phyloP scores from a whole-genome alignment of 2,888 invertebrate genomes.

The Anticlea derivata region DNA sequence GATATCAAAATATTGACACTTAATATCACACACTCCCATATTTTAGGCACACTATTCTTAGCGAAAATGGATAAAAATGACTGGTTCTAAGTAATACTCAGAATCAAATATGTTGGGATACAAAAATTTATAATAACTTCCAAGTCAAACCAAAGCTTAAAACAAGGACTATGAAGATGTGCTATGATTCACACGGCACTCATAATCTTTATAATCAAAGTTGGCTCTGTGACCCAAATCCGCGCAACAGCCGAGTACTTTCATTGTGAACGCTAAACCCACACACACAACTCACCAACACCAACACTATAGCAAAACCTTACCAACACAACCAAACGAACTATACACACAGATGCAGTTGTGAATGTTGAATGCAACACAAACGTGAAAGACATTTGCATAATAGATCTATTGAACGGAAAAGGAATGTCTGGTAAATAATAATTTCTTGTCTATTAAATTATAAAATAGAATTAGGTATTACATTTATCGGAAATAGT shows the following conservation, averaged over 20 bases:
- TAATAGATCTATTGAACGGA: constrained; percentile 45
- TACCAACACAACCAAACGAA: constrained; percentile 40
- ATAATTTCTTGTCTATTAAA: constrained; percentile 39
- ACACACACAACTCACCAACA: constrained; percentile 42
- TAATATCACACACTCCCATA: too few species aligned
- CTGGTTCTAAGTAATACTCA: too few species aligned
- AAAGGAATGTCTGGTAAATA: constrained; percentile 45
- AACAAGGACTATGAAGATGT: constrained; percentile 61
- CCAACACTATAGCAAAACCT: constrained; percentile 21
- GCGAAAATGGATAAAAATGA: too few species aligned
- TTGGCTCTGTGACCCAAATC: constrained; percentile 81
- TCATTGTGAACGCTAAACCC: constrained; percentile 79
- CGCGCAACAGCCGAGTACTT: constrained; percentile 79
- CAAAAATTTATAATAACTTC: too few species aligned
- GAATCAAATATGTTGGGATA: too few species aligned
- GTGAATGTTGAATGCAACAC: constrained; percentile 47
- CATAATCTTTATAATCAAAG: constrained; percentile 82
- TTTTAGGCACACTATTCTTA: too few species aligned
- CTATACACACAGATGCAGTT: constrained; percentile 41
- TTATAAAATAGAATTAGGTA: constrained; percentile 27
- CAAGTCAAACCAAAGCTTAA: too few species aligned
- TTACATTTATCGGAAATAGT: constrained; percentile 30
- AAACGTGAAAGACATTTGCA: constrained; percentile 45
- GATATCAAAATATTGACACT: too few species aligned
- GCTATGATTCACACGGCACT: constrained; percentile 77